Conservation (phyloP, 30 jellyfish, hydroid and myxozoan genomes). For the Aurelia coerulea region DNA sequence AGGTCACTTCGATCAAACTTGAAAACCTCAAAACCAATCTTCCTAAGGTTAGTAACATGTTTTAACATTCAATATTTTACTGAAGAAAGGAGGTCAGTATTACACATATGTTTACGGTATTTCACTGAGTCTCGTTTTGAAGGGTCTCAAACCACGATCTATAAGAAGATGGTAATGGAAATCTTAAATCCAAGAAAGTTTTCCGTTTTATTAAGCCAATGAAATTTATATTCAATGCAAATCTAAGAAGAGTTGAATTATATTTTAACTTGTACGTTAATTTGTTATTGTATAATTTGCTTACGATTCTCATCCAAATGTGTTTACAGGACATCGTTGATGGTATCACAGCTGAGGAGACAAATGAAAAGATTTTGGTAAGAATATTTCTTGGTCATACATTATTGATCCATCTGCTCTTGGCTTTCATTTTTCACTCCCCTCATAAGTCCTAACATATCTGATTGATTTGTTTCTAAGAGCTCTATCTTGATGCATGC, state of each 20-base stretch:
- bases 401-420: not conserved
- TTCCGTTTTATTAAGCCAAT: too few relatives aligned
- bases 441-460: too few relatives aligned
- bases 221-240: too few relatives aligned
- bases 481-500: not conserved
- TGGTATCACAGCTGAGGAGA: constrained; percentile 47
- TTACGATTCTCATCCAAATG: not conserved
- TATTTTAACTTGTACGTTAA: too few relatives aligned
- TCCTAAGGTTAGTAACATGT: constrained; percentile 19
- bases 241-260: too few relatives aligned
- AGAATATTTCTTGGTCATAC: not conserved
- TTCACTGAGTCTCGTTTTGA: too few relatives aligned
- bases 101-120: too few relatives aligned
- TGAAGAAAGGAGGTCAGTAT: too few relatives aligned
- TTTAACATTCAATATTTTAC: not conserved
- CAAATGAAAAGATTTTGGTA: constrained; percentile 46
- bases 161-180: too few relatives aligned
- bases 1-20: constrained; percentile 49
- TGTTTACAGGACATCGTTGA: constrained; percentile 42
- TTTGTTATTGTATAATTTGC: too few relatives aligned
- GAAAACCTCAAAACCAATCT: constrained; percentile 51
- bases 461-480: not conserved
- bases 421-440: not conserved
- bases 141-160: too few relatives aligned
- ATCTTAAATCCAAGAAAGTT: too few relatives aligned